Percentiles rank a stretch among this genome's conserved stretches.
Evolutionary conservation across 2,888 invertebrate genomes (phyloP).

Genomic region (Drosophila demipolita): DNA sequence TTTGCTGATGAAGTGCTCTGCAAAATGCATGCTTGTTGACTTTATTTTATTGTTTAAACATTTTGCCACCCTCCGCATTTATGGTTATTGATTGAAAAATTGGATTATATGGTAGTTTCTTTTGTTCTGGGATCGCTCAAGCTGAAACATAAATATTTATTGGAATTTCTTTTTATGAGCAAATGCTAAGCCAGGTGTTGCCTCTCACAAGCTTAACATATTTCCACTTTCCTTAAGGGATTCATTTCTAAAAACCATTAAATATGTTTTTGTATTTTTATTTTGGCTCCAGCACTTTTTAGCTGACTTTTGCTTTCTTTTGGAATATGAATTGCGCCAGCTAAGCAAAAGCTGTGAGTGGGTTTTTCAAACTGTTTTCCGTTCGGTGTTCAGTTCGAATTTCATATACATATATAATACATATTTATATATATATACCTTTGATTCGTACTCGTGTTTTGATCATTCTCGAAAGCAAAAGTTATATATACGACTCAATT

Average conservation of each 20-base stretch:
- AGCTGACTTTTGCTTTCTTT: slow-evolving; percentile 27
- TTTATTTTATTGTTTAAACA: slow-evolving; percentile 58
- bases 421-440: neutral
- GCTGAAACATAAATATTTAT: slow-evolving; percentile 18
- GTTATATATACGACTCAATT: slow-evolving; percentile 24
- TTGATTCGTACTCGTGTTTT: slow-evolving; percentile 17
- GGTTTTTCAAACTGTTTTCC: slow-evolving; percentile 1
- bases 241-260: neutral
- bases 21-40: slow-evolving; percentile 55
- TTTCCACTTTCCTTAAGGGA: neutral
- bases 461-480: slow-evolving; percentile 66
- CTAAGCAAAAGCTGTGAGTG: slow-evolving; percentile 1
- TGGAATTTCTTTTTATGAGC: neutral
- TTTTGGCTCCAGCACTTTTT: slow-evolving; percentile 15
- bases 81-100: neutral
- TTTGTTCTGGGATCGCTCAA: neutral
- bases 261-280: neutral
- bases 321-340: slow-evolving; percentile 5
- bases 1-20: slow-evolving; percentile 54
- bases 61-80: neutral
- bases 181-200: neutral
- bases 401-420: neutral
- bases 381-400: slow-evolving; percentile 18
- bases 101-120: neutral
- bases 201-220: neutral